Evolutionary conservation across 1,140 invertebrate species (phyloP).

Genomic region (Chironomus tepperi): DNA sequence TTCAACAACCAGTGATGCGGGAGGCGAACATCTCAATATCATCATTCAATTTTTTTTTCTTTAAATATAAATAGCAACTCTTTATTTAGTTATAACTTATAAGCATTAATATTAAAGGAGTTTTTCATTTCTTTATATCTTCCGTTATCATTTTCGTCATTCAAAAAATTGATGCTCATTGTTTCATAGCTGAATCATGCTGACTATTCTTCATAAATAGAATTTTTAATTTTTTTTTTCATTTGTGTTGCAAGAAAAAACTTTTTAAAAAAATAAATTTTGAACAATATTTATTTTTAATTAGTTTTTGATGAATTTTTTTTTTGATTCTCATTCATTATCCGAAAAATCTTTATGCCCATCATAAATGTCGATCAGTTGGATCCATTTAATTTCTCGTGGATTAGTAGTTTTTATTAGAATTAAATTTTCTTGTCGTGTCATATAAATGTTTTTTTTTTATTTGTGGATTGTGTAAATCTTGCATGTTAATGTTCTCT

Average conservation of each 20-base stretch:
- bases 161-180: no score
- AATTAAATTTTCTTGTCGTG: neutral
- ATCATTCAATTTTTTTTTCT: neutral
- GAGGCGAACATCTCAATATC: neutral
- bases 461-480: neutral
- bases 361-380: neutral
- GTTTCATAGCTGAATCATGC: no score
- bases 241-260: neutral
- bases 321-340: neutral
- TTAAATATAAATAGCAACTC: slow-evolving; percentile 20
- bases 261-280: slow-evolving; percentile 21
- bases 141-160: neutral
- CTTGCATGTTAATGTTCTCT: slow-evolving; percentile 4
- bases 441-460: slow-evolving; percentile 2
- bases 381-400: neutral
- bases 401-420: neutral
- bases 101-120: slow-evolving; percentile 5
- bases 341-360: neutral
- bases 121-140: neutral
- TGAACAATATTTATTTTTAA: neutral
- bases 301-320: neutral
- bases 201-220: neutral
- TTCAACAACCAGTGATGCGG: neutral
- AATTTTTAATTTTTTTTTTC: neutral
- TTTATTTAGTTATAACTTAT: neutral